Conservation (phyloP, 1,140 invertebrate species). For the Ruditapes philippinarum region DNA sequence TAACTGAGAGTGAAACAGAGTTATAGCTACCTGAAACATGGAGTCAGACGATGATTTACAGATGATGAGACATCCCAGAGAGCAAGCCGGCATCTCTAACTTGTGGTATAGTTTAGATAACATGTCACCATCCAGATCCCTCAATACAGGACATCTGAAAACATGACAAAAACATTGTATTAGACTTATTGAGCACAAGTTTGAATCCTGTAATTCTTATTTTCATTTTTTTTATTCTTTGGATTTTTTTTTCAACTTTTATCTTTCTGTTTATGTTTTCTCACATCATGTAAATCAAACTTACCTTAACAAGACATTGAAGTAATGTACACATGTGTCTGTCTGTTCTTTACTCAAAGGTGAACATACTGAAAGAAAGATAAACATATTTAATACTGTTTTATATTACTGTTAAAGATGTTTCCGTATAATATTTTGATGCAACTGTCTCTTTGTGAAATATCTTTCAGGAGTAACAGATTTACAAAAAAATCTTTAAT, state of each 20-base stretch:
- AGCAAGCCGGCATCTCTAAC: slow-evolving; percentile 73
- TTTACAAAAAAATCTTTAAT: no score
- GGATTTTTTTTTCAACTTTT: no score
- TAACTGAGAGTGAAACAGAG: neutral
- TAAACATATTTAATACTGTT: neutral
- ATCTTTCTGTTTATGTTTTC: no score
- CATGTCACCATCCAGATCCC: slow-evolving; percentile 61
- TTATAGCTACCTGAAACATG: neutral
- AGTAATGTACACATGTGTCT: slow-evolving; percentile 71
- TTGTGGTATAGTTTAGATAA: slow-evolving; percentile 69
- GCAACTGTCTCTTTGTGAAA: no score
- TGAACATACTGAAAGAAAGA: slow-evolving; percentile 67
- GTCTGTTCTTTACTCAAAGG: slow-evolving; percentile 71
- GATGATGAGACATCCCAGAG: slow-evolving; percentile 72
- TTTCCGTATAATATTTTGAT: no score
- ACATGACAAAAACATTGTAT: no score
- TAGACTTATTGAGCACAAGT: no score
- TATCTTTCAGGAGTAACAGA: no score
- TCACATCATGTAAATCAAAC: neutral
- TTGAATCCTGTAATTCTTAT: no score
- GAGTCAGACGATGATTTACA: neutral
- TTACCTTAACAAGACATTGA: slow-evolving; percentile 75
- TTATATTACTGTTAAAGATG: no score
- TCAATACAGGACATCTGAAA: slow-evolving; percentile 76
- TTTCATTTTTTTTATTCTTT: no score